Evolutionary conservation across 2,888 invertebrate species (phyloP), one percentile per base, ranked within the genome.

Genomic region (Hydrotaea cyrtoneurina): DNA sequence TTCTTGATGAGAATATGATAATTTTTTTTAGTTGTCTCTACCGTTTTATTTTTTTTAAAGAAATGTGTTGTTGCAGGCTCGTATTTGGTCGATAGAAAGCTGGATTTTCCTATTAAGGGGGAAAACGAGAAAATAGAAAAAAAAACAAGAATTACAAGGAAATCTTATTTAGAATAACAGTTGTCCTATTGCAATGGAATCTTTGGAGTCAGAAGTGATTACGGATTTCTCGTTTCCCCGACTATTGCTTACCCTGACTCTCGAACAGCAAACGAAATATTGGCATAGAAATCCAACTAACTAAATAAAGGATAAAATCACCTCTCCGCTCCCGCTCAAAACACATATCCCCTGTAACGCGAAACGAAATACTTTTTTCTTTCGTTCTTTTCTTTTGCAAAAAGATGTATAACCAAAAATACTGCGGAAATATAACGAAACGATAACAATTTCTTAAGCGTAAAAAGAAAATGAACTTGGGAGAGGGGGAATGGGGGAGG

Each of bases 351-450:
- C 50, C 15, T 7, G 50, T 2, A 15, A 39, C 4, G n/a, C n/a
- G n/a, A 50, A 50, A 50, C 50, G 50, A 50, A 50, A 43, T 43
- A 43, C 13, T 13, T 13, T 50, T 31, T 31, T 2, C 7, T 2
- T 31, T 31, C 7, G 7, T 31, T 31, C 7, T 31, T 4, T 31
- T 31, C 7, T 31, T 31, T 2, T 50, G 13, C n/a, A 50, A 1
- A 50, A 50, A 50, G n/a, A 50, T 50, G 50, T 50, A 50, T n/a
- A 50, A 13, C 50, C 50, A n/a, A 50, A 50, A 50, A 50, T 1
- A n/a, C 13, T 50, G 50, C n/a, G n/a, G 50, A 50, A 50, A 50
- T n/a, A 50, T 50, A 50, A 50, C 50, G 50, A n/a, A 50, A 50
- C 50, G 50, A 50, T 50, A 50, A 50, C 50, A 50, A 50, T 50